These are phyloP conservation scores for Chelonus formosanus DNA, from an alignment of 2,888 invertebrate genomes.

Conservation along the genomic window DNA sequence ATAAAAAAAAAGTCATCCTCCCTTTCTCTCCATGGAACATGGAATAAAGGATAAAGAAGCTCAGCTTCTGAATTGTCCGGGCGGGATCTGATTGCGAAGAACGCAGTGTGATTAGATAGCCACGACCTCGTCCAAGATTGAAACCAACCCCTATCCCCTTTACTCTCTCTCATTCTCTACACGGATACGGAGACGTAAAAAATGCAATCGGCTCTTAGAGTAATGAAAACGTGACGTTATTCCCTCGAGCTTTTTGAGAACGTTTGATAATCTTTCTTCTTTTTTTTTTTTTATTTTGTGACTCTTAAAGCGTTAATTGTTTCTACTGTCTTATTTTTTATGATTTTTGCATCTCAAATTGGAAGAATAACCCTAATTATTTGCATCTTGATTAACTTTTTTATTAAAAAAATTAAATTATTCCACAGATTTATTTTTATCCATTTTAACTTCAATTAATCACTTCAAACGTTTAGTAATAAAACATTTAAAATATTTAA, in stretches of 20 bases:
- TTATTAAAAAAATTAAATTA: too few relatives aligned
- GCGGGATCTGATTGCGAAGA: conserved; percentile 57
- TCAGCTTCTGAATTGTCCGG: conserved; percentile 39
- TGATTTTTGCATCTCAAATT: too few relatives aligned
- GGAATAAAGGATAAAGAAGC: conserved; percentile 33
- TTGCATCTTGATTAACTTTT: too few relatives aligned
- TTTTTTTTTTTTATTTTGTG: too few relatives aligned
- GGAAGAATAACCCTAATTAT: too few relatives aligned
- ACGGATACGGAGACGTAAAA: conserved; percentile 56
- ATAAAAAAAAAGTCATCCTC: conserved; percentile 28
- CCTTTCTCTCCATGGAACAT: conserved; percentile 3
- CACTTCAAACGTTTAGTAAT: too few relatives aligned
- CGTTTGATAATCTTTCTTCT: conserved; percentile 1
- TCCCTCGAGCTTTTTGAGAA: conserved; percentile 38
- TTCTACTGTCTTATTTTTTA: too few relatives aligned
- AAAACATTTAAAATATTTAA: too few relatives aligned
- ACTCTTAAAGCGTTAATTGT: too few relatives aligned
- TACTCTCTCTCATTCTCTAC: conserved; percentile 5
- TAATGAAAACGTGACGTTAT: conserved; percentile 60
- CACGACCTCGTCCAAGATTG: conserved; percentile 57
- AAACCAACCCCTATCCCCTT: conserved; percentile 41
- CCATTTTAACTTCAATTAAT: too few relatives aligned
- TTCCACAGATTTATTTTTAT: too few relatives aligned
- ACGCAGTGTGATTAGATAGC: conserved; percentile 61
- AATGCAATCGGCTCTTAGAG: conserved; percentile 65